Base-by-base conservation (phyloP, 2,888 invertebrate genomes). In the Polyploca ridens region DNA sequence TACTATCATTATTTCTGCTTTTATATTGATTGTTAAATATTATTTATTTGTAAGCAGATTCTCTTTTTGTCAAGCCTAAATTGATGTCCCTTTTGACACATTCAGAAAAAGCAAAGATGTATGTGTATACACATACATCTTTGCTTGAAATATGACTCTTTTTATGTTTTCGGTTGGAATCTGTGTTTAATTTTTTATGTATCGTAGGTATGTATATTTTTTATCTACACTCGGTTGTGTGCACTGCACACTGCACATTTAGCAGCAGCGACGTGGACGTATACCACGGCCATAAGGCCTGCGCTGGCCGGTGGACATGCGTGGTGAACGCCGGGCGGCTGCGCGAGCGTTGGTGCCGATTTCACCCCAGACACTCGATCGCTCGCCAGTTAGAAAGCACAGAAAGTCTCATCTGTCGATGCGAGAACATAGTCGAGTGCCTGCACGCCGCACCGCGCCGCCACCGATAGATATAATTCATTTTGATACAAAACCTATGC, bases 311-410 rank as follows among this genome's bases (percentile, higher is more conserved):
- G 5, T 35, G 58, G 8, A 66, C 69, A 65, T 63, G 58, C 62
- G 67, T 54, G 63, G 33, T 64, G 65, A 60, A 58, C 65, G 66
- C 64, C 62, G 65, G 68, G 67, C 68, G 71, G 69, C 64, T 64
- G 70, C 63, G 46, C 46, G 6, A 63, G 68, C 70, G 71, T 69
- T 66, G 64, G 66, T 71, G 73, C 80, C 46, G 90, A 91, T 92
- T 92, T 92, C 92, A 88, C 92, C 79, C 85, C 81, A 88, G 86
- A 86, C 87, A 85, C 84, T 86, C 82, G 86, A 88, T 86, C 85
- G 86, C 84, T 79, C 69, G 79, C 80, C 79, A 72, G 87, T 90
- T 91, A 87, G 87, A 88, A 86, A 85, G 86, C 84, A 85, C 84
- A 87, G 87, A 87, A 89, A 90, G 88, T 91, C 85, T 85, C 88